Conservation (phyloP, 2,113 vertebrate genomes). For the Melanotaenia duboulayi region DNA sequence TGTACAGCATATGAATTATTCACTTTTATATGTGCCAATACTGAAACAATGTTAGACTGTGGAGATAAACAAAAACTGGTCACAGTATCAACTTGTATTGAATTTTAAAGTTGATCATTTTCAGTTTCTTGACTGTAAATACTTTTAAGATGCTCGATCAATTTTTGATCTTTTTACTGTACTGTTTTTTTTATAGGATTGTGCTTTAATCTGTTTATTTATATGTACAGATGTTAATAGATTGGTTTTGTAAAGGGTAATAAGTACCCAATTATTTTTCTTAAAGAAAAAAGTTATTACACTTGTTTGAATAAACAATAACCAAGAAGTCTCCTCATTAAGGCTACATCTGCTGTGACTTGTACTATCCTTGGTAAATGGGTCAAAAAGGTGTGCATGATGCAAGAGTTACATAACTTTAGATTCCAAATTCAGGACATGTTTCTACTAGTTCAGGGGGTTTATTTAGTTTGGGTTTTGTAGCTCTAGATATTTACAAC, state of each 20-base stretch:
- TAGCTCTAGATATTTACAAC: no score
- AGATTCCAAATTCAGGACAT: no score
- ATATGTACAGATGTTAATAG: slow-evolving; percentile 78
- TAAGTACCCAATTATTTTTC: slow-evolving; percentile 72
- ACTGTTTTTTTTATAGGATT: slow-evolving; percentile 44
- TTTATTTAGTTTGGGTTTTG: no score
- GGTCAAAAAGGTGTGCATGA: no score
- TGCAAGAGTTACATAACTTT: no score
- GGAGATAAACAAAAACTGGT: slow-evolving; percentile 1
- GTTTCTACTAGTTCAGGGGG: no score
- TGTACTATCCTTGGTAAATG: no score
- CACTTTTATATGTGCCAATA: slow-evolving; percentile 47
- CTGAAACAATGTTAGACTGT: slow-evolving; percentile 42
- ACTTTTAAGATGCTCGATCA: slow-evolving; percentile 37
- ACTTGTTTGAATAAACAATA: slow-evolving; percentile 74
- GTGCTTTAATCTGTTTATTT: slow-evolving; percentile 66
- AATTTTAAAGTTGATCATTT: slow-evolving; percentile 17
- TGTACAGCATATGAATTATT: slow-evolving; percentile 32
- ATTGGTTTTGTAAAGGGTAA: slow-evolving; percentile 64
- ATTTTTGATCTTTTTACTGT: slow-evolving; percentile 52
- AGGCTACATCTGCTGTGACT: background rate
- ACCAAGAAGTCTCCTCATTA: slow-evolving; percentile 15
- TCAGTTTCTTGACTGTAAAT: slow-evolving; percentile 37
- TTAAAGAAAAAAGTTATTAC: slow-evolving; percentile 60
- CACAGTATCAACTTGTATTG: slow-evolving; percentile 10